A percentile compares a stretch with the other conserved stretches of the same genome.
phyloP scores from a whole-genome alignment of 1,140 invertebrate genomes.

The Archegozetes longisetosus region DNA sequence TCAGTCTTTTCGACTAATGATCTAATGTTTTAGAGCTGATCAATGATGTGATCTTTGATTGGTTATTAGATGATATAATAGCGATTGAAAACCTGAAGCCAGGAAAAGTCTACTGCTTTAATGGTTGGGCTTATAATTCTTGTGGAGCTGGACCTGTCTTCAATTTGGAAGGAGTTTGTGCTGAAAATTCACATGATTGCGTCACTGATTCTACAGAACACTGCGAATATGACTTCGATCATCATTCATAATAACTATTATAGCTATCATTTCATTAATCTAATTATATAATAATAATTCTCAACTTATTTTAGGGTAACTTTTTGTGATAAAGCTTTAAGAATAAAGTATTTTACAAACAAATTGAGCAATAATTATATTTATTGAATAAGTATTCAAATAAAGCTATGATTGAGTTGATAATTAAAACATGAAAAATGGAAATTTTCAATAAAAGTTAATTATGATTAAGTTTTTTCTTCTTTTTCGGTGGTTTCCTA shows the following conservation, averaged over 20 bases:
- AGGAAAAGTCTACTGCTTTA: conserved; percentile 10
- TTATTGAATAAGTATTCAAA: no score
- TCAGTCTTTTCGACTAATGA: not conserved
- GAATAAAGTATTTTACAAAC: no score
- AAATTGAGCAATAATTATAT: no score
- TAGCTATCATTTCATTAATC: no score
- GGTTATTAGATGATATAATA: conserved; percentile 3
- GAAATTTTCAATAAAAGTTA: no score
- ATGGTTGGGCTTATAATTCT: conserved; percentile 11
- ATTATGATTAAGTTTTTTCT: no score
- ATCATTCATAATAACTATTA: conserved; percentile 2
- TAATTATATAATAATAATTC: no score
- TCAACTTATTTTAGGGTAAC: no score
- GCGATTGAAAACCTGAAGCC: conserved; percentile 5
- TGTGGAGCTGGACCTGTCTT: conserved; percentile 11
- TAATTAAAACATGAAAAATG: no score
- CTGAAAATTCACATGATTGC: conserved; percentile 1
- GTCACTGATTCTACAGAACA: not conserved
- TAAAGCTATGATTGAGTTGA: no score
- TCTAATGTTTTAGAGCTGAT: not conserved
- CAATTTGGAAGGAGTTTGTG: conserved; percentile 12
- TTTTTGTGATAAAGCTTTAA: no score
- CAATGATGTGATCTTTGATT: not conserved
- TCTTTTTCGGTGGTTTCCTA: no score
- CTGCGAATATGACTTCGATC: conserved; percentile 8